Evolutionary conservation across 2,888 invertebrate genomes (phyloP).

Genomic region (Epicampocera succincta): DNA sequence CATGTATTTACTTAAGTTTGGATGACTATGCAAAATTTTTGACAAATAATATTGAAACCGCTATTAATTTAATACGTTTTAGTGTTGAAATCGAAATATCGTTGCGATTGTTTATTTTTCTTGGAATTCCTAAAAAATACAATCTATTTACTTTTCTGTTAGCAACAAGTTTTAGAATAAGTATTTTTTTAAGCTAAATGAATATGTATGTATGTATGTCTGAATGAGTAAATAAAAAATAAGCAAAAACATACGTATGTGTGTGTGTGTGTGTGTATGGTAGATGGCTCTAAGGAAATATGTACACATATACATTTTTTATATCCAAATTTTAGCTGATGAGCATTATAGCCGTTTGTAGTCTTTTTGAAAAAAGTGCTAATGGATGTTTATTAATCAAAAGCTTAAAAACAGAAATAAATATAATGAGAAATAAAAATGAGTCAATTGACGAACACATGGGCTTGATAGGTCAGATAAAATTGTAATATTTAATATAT

Average conservation of each 20-base stretch:
- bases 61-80: slow-evolving; percentile 5
- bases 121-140: neutral
- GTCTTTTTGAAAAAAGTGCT: slow-evolving; percentile 34
- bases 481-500: too few species aligned
- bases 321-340: neutral
- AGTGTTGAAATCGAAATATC: neutral
- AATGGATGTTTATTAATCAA: slow-evolving; percentile 28
- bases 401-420: neutral
- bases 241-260: too few species aligned
- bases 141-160: neutral
- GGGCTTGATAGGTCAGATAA: too few species aligned
- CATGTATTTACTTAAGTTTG: neutral
- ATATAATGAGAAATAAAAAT: slow-evolving; percentile 13
- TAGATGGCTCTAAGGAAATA: neutral
- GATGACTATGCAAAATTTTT: too few species aligned
- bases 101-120: neutral
- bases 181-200: neutral
- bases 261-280: too few species aligned
- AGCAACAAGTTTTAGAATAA: neutral
- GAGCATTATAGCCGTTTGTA: neutral
- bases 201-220: too few species aligned
- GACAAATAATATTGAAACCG: neutral
- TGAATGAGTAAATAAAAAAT: too few species aligned
- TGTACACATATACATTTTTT: slow-evolving; percentile 6
- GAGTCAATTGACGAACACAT: neutral